phyloP scores from a whole-genome alignment of 2,797 vertebrate species.

The Premnoplex brunnescens region DNA sequence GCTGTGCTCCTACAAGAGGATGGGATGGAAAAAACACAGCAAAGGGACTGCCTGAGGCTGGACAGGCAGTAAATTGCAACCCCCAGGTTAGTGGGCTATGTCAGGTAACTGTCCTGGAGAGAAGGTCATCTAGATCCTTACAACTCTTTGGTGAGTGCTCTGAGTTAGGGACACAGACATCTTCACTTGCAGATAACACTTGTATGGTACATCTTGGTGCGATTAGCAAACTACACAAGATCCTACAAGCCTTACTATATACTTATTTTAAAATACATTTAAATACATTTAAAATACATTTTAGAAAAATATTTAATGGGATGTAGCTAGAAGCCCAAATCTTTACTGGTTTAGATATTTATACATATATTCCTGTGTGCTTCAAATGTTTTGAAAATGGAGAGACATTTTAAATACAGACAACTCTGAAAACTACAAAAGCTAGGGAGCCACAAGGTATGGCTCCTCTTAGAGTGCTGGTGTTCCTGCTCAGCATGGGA shows the following conservation, averaged over 20 bases:
- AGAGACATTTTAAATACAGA: neutral
- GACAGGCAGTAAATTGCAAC: neutral
- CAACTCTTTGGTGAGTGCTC: neutral
- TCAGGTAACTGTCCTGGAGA: neutral
- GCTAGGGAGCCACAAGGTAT: neutral
- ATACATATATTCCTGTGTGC: neutral
- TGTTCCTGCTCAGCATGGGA: neutral
- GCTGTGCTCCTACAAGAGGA: neutral
- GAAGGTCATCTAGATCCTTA: neutral
- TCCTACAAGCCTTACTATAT: neutral
- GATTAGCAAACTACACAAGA: neutral
- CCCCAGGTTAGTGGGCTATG: neutral
- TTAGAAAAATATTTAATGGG: rapidly evolving
- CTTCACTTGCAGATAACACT: neutral
- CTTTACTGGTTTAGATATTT: neutral
- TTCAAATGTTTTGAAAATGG: neutral
- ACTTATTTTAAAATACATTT: neutral
- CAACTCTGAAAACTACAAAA: neutral
- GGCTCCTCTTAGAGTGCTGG: neutral
- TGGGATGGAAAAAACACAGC: neutral
- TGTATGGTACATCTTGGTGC: neutral
- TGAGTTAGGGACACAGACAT: neutral
- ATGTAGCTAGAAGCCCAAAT: neutral
- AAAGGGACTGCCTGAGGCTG: neutral
- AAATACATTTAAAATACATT: neutral